Conservation (phyloP, 2,113 vertebrate genomes). For the Progne subis region DNA sequence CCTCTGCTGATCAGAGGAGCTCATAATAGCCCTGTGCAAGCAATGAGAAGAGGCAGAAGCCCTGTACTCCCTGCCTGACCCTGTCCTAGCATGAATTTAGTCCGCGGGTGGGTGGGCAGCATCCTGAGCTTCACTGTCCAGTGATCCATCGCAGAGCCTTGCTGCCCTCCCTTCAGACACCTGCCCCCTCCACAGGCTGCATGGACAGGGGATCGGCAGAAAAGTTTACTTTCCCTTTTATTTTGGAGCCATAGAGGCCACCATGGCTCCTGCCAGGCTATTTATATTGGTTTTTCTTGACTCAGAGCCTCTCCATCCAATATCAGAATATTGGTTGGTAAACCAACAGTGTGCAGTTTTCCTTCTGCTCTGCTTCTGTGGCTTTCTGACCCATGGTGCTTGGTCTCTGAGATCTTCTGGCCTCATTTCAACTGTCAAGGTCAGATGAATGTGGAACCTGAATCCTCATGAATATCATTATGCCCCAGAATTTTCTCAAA, state of each 20-base stretch:
- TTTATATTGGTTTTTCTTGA: background rate
- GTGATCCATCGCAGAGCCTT: background rate
- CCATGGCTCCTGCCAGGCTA: background rate
- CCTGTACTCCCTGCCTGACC: background rate
- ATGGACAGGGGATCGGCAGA: background rate
- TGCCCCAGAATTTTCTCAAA: slow-evolving; percentile 37
- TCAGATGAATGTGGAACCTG: slow-evolving; percentile 31
- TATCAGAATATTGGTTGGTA: background rate
- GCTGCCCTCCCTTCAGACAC: background rate
- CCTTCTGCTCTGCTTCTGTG: background rate
- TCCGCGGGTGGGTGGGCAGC: background rate
- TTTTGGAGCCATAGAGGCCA: background rate
- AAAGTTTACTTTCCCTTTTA: background rate
- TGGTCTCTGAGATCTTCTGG: background rate
- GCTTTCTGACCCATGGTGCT: background rate
- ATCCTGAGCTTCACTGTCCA: fast-evolving
- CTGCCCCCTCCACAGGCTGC: background rate
- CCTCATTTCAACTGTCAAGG: background rate
- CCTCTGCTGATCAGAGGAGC: background rate
- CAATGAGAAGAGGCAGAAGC: background rate
- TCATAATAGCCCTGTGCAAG: background rate
- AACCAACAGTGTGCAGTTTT: background rate
- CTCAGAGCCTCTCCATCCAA: background rate
- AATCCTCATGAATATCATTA: slow-evolving; percentile 62
- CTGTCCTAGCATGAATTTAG: background rate